Conservation (phyloP, 2,797 vertebrate species). For the Chrysocyon brachyurus region DNA sequence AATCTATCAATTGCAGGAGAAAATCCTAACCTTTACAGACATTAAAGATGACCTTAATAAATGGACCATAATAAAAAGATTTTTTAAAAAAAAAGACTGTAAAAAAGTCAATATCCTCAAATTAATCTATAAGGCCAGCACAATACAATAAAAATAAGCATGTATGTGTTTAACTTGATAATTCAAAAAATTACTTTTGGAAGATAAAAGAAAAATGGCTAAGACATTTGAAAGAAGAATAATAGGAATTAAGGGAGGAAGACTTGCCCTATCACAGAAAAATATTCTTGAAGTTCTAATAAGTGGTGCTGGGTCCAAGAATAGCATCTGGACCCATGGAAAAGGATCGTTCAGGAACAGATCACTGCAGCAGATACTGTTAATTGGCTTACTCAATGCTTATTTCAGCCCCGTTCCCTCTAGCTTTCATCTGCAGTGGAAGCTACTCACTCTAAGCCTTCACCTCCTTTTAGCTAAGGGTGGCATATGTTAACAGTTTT, state of each 20-base stretch:
- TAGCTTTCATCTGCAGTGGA: not conserved
- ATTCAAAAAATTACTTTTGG: conserved; percentile 20
- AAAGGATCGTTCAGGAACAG: not conserved
- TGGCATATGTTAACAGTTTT: not conserved
- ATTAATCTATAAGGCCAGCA: conserved; percentile 11
- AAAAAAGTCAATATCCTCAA: not conserved
- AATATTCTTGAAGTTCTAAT: not conserved
- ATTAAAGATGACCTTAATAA: conserved; percentile 21
- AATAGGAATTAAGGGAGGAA: not conserved
- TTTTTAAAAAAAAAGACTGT: not conserved
- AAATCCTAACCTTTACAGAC: conserved; percentile 1
- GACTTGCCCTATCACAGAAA: not conserved
- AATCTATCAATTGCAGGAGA: not conserved
- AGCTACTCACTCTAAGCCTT: not conserved
- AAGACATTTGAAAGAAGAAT: not conserved
- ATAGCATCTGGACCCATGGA: not conserved
- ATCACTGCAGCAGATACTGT: not conserved
- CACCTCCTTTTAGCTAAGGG: not conserved
- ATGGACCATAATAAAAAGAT: not conserved
- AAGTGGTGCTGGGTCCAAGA: not conserved
- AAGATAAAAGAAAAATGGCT: not conserved
- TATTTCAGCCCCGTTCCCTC: not conserved
- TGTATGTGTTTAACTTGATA: not conserved
- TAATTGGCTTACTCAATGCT: not conserved
- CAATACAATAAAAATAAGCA: not conserved